Base-by-base conservation (phyloP, 2,888 invertebrate species). In the Epistrophe eligans region DNA sequence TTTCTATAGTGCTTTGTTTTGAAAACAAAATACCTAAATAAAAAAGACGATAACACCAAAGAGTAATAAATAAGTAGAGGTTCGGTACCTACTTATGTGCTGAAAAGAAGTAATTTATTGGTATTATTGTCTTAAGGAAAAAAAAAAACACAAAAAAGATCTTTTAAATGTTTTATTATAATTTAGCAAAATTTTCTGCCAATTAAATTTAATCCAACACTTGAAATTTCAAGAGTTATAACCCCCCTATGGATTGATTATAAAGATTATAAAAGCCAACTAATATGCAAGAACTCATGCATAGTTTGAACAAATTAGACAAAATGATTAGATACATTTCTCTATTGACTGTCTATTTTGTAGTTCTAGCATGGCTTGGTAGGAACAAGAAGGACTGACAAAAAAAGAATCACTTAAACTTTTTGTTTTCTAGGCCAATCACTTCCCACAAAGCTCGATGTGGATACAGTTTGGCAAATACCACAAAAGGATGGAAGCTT, bases 401-500 rank as follows among this genome's bases (percentile, higher is more conserved):
- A 19, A 24, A 2, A 17, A 13, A 52, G 13, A 13, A 7, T 52
- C 2, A 28, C 28, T 1, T 52, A 5, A 24, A 13, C 43, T 17
- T 8, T 52, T 52, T 52, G 13, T 52, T 24, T 55, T 55, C 28
- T 15, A 28, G 62, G 19, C 0, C 62, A 62, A 40, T 40, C 24
- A n/a, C 13, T 62, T 40, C 24, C 62, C 1, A 15, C 13, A 40
- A 19, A 8, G 11, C 7, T 13, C 2, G 35, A n/a, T 60, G 13
- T 8, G 4, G 48, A 50, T 15, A 38, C 10, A 52, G 10, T 73
- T 40, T 80, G 73, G 66, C 73, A 28, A 32, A 52, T 80, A 10
- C 73, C 73, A 9, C 73, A 67, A 52, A 38, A 7, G 13, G n/a
- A 52, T 32, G 79, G 73, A 35, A 48, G 13, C 13, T 17, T 67